phyloP scores from a whole-genome alignment of 1,140 invertebrate genomes.

The Periplaneta americana region DNA sequence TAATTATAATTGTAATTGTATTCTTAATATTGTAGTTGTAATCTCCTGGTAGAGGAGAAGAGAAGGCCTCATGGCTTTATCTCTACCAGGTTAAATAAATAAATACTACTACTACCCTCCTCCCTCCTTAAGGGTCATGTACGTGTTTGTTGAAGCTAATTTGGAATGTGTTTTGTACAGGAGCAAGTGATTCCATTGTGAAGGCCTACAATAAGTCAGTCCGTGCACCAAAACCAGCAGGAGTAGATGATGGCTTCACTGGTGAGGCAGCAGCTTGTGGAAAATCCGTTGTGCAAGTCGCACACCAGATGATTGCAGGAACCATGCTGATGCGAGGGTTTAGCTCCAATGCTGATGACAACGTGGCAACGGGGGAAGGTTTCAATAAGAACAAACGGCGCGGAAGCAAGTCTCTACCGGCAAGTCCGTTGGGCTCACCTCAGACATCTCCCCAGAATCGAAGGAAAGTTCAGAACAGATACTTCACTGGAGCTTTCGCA shows the following conservation, averaged over 20 bases:
- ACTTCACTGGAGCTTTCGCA: constrained; percentile 26
- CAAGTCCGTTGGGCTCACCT: constrained; percentile 57
- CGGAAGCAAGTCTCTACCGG: constrained; percentile 63
- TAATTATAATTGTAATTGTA: no score
- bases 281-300: constrained; percentile 63
- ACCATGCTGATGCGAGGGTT: constrained; percentile 3
- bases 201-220: not conserved
- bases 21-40: no score
- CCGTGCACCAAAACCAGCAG: constrained; percentile 22
- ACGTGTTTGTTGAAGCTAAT: no score
- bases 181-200: not conserved
- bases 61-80: no score
- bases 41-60: no score
- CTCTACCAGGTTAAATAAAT: no score
- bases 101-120: no score
- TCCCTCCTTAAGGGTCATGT: no score
- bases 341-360: not conserved
- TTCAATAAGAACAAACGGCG: constrained; percentile 40
- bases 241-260: constrained; percentile 62
- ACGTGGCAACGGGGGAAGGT: constrained; percentile 2
- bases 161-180: not conserved
- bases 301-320: constrained; percentile 60
- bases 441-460: constrained; percentile 41
- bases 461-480: constrained; percentile 27
- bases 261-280: constrained; percentile 62